A percentile compares a stretch with the other conserved stretches of the same genome.
Evolutionary conservation across 92 coral and sea anemone species (phyloP).

Genomic region (Epizoanthus fatuus): DNA sequence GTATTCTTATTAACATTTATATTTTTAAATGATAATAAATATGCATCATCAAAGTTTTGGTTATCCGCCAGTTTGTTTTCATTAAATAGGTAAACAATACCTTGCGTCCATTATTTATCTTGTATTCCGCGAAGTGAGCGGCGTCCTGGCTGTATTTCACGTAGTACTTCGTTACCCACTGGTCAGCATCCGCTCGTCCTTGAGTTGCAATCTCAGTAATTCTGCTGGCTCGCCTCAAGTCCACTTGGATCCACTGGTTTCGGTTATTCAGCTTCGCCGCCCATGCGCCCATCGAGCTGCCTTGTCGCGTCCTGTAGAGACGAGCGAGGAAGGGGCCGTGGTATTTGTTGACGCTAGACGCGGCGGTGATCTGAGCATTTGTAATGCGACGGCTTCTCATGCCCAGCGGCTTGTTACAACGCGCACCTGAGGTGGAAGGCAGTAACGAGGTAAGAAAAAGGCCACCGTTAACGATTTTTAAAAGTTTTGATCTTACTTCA

Average conservation of each 20-base stretch:
- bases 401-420: conserved; percentile 31
- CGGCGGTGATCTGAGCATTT: conserved; percentile 36
- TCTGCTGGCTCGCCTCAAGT: conserved; percentile 14
- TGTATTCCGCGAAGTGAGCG: conserved; percentile 40
- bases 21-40: no score
- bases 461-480: no score
- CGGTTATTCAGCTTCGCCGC: conserved; percentile 41
- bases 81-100: neutral
- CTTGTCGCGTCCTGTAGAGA: conserved; percentile 26
- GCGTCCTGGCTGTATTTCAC: conserved; percentile 36
- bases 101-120: conserved; percentile 34
- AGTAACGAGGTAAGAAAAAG: neutral
- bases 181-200: conserved; percentile 48
- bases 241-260: conserved; percentile 35
- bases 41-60: no score
- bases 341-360: conserved; percentile 8
- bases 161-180: conserved; percentile 43
- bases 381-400: conserved; percentile 37
- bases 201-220: conserved; percentile 46
- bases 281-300: conserved; percentile 33
- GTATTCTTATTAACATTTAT: no score
- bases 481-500: no score
- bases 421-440: conserved; percentile 17
- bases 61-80: no score
- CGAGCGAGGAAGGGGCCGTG: conserved; percentile 34